Evolutionary conservation across 2,113 vertebrate species (phyloP).

Genomic region (Nothoprocta perdicaria): DNA sequence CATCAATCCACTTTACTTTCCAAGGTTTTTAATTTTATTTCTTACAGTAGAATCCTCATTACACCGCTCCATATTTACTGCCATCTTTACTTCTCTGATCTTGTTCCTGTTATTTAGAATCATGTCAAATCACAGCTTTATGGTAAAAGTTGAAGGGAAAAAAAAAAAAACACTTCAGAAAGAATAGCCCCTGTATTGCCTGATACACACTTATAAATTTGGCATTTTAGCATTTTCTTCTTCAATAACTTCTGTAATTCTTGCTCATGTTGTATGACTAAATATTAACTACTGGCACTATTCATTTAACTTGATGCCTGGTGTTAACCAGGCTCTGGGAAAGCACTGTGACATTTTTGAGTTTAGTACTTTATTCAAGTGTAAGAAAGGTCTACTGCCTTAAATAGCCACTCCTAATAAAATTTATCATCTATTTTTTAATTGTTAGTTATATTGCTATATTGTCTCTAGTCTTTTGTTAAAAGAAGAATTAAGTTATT

Average conservation of each 20-base stretch:
- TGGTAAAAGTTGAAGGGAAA: background rate
- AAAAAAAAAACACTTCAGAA: background rate
- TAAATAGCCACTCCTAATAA: background rate
- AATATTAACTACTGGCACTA: background rate
- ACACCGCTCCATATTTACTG: background rate
- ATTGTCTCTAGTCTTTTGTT: background rate
- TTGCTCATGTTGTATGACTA: background rate
- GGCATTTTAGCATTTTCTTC: background rate
- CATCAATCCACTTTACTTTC: background rate
- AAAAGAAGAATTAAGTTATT: fast-evolving
- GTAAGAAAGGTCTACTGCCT: background rate
- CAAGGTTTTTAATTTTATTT: background rate
- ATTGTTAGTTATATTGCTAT: background rate
- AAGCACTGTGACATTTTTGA: background rate
- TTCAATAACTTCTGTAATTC: background rate
- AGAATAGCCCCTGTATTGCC: background rate
- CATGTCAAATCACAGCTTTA: background rate
- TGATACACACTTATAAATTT: background rate
- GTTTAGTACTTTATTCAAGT: background rate
- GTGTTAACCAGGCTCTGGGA: background rate
- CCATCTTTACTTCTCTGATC: background rate
- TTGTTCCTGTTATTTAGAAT: background rate
- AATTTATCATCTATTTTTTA: background rate
- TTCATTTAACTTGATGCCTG: background rate
- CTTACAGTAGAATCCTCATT: background rate